These are phyloP conservation scores for Lithosia quadra DNA, from an alignment of 2,888 invertebrate genomes.

Conservation along the genomic window DNA sequence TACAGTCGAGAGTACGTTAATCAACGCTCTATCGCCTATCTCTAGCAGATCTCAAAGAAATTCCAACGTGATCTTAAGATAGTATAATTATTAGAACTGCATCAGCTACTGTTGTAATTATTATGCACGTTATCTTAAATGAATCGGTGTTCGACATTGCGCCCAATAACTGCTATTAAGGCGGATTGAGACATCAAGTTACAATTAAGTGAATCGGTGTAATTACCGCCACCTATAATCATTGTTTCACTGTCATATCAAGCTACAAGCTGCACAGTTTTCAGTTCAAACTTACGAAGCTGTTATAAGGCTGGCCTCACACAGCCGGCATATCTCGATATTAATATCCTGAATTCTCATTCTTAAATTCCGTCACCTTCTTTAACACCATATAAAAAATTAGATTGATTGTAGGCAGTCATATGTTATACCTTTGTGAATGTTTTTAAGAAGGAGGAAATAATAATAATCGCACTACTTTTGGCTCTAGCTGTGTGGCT, in stretches of 20 bases:
- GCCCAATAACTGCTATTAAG: conserved; percentile 51
- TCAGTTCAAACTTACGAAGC: conserved; percentile 19
- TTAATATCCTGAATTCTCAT: too few relatives aligned
- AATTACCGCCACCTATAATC: conserved; percentile 48
- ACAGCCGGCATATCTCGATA: too few relatives aligned
- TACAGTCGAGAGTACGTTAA: background rate
- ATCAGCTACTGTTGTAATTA: conserved; percentile 43
- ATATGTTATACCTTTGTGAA: too few relatives aligned
- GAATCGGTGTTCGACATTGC: conserved; percentile 47
- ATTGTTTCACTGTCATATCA: conserved; percentile 45
- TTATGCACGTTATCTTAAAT: conserved; percentile 45
- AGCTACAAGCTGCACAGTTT: conserved; percentile 28
- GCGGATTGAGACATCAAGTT: conserved; percentile 54
- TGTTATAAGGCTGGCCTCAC: too few relatives aligned
- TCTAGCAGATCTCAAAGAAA: conserved; percentile 7
- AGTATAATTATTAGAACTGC: conserved; percentile 21
- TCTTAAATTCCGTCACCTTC: too few relatives aligned
- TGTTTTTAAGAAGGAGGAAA: too few relatives aligned
- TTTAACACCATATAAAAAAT: too few relatives aligned
- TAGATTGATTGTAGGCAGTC: too few relatives aligned
- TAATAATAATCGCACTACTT: too few relatives aligned
- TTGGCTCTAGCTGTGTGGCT: too few relatives aligned
- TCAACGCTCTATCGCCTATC: background rate
- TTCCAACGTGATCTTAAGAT: conserved; percentile 14
- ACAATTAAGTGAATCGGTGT: conserved; percentile 53